A percentile compares a stretch with the other conserved stretches of the same genome.
phyloP scores from a whole-genome alignment of 1,140 invertebrate species.

The Neomicropteryx cornuta region DNA sequence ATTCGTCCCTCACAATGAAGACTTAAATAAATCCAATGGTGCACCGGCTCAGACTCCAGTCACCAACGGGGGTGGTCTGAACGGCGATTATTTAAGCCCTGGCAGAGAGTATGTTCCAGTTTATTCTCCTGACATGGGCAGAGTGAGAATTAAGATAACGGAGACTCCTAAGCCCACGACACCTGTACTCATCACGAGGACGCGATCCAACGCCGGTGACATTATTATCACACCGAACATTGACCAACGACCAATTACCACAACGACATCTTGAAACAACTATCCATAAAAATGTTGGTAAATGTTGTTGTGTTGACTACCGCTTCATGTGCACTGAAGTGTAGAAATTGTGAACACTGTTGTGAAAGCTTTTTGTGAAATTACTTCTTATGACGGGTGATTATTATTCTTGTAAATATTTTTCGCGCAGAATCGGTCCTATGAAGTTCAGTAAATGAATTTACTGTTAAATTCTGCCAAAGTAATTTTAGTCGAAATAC shows the following conservation, averaged over 20 bases:
- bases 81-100: conserved; percentile 34
- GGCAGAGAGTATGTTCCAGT: conserved; percentile 37
- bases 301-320: conserved; percentile 22
- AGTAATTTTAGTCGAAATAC: no score
- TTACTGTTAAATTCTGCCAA: no score
- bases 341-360: conserved; percentile 2
- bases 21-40: conserved; percentile 21
- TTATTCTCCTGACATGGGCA: conserved; percentile 46
- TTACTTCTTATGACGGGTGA: no score
- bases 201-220: conserved; percentile 47
- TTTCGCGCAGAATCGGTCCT: no score
- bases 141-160: conserved; percentile 50
- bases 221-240: conserved; percentile 43
- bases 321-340: conserved; percentile 12
- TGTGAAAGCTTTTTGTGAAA: neutral
- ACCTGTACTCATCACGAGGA: conserved; percentile 49
- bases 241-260: conserved; percentile 14
- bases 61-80: conserved; percentile 31
- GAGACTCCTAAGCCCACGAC: conserved; percentile 54
- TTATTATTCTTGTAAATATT: no score
- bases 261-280: conserved; percentile 13
- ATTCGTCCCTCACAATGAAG: conserved; percentile 30
- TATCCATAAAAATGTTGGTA: conserved; percentile 15
- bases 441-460: no score
- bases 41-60: conserved; percentile 19